phyloP scores from a whole-genome alignment of 2,113 vertebrate genomes.

The crab-eating macaque (Macaca fascicularis) region DNA sequence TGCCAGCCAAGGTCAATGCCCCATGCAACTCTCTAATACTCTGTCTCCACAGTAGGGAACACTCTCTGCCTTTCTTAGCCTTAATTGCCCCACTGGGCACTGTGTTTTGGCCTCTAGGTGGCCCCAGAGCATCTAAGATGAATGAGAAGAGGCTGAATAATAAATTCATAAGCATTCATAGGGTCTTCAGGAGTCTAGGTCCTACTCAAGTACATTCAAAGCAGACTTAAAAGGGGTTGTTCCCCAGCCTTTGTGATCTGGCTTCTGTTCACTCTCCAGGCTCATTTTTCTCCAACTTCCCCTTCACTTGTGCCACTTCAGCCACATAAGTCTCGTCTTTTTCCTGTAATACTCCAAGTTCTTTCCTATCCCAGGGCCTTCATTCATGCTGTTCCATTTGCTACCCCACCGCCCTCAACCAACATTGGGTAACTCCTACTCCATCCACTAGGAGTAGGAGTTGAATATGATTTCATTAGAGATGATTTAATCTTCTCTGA shows the following conservation, averaged over 20 bases:
- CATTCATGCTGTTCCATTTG: neutral
- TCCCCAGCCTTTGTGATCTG: neutral
- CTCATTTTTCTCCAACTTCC: neutral
- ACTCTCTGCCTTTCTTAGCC: neutral
- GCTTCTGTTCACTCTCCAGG: neutral
- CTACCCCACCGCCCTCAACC: neutral
- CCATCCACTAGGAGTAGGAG: neutral
- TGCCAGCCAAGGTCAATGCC: neutral
- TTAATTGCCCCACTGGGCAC: neutral
- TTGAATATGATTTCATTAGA: neutral
- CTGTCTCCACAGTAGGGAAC: neutral
- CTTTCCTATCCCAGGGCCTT: neutral
- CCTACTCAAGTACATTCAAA: neutral
- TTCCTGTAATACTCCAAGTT: neutral
- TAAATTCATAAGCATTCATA: neutral
- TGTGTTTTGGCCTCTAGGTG: slow-evolving; percentile 25
- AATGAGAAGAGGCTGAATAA: neutral
- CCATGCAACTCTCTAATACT: neutral
- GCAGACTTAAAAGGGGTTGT: neutral
- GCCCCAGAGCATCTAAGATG: slow-evolving; percentile 25
- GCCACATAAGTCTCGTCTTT: neutral
- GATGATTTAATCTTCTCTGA: neutral
- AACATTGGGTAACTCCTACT: neutral
- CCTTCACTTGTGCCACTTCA: neutral
- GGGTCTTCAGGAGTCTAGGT: neutral